Evolutionary conservation across 2,888 invertebrate genomes (phyloP).

Genomic region (Pterobdella sp.): DNA sequence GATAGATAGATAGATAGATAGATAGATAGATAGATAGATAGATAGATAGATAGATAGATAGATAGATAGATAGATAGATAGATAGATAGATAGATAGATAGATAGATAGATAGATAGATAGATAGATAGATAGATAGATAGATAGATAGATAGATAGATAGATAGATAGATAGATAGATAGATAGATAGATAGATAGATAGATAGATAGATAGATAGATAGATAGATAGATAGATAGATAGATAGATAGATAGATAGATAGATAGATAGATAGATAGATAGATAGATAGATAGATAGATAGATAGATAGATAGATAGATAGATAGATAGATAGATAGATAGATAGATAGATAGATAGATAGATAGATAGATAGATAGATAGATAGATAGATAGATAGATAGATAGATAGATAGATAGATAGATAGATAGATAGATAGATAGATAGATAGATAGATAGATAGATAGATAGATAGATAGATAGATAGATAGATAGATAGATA

Average conservation of each 20-base stretch:
- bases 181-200: slow-evolving; percentile 5
- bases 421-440: neutral
- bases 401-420: neutral
- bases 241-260: neutral
- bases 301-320: neutral
- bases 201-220: neutral
- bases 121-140: neutral
- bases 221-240: neutral
- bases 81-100: neutral
- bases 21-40: neutral
- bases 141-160: neutral
- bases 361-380: neutral
- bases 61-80: slow-evolving; percentile 3
- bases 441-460: slow-evolving; percentile 5
- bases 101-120: neutral
- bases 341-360: slow-evolving; percentile 3
- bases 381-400: neutral
- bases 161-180: slow-evolving; percentile 3
- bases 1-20: neutral
- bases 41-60: neutral
- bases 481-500: neutral
- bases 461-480: neutral
- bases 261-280: neutral
- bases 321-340: neutral
- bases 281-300: neutral